Percentiles rank a stretch among this genome's conserved stretches.
These are phyloP conservation scores for Caenorhabditis sp. DNA, from an alignment of 2,888 invertebrate genomes.

Conservation along the genomic window DNA sequence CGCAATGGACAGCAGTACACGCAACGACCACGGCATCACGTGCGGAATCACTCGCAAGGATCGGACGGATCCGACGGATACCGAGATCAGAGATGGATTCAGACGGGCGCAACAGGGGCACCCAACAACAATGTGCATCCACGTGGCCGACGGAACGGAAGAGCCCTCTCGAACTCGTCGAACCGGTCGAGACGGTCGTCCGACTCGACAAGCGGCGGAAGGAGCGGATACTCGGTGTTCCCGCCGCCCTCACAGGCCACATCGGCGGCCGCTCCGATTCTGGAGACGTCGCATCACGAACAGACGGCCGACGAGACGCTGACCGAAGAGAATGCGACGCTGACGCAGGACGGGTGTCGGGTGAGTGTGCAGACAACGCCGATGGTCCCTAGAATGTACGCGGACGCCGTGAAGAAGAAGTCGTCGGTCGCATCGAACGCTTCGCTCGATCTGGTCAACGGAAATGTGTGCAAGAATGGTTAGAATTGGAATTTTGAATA, in stretches of 20 bases:
- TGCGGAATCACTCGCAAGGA: conserved; percentile 38
- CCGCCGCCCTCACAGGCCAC: not conserved
- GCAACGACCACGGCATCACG: not conserved
- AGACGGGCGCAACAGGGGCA: too few species aligned
- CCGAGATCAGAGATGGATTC: not conserved
- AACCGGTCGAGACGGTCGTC: conserved; percentile 22
- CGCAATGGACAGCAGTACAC: not conserved
- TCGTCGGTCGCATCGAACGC: not conserved
- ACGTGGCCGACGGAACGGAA: conserved; percentile 13
- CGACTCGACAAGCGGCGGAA: conserved; percentile 12
- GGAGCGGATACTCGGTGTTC: not conserved
- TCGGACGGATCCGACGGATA: conserved; percentile 35
- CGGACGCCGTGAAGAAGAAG: conserved; percentile 51
- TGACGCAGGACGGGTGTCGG: conserved; percentile 4
- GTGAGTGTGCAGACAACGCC: not conserved
- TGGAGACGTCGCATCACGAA: not conserved
- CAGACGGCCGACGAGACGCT: conserved; percentile 10
- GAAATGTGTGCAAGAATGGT: conserved; percentile 12
- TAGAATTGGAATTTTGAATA: not conserved
- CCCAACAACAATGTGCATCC: not conserved
- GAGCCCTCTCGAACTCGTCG: conserved; percentile 31
- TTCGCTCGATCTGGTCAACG: conserved; percentile 1
- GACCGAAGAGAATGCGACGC: not conserved
- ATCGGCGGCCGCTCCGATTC: not conserved
- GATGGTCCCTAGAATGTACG: conserved; percentile 19